Evolutionary conservation across 2,797 vertebrate genomes (phyloP).

Genomic region (Pelobates cultripes): DNA sequence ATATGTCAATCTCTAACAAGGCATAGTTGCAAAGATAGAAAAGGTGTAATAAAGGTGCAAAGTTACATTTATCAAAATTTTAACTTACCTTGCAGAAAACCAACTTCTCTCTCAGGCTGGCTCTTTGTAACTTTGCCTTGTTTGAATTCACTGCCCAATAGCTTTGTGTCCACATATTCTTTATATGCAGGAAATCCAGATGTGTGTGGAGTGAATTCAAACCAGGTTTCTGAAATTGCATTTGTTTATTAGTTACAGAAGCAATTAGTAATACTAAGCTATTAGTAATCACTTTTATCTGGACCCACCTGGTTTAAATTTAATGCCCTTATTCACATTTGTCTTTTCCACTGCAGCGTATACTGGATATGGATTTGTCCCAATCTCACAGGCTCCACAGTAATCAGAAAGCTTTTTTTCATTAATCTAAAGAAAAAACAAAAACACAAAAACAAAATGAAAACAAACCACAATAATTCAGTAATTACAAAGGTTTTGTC

Average conservation of each 20-base stretch:
- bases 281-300: too few species aligned
- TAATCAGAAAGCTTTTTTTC: slow-evolving; percentile 26
- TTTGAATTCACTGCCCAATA: slow-evolving; percentile 68
- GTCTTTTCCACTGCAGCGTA: slow-evolving; percentile 56
- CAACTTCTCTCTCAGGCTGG: slow-evolving; percentile 66
- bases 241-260: neutral
- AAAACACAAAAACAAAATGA: too few species aligned
- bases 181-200: slow-evolving; percentile 70
- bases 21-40: too few species aligned
- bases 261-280: too few species aligned
- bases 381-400: neutral
- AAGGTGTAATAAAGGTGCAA: too few species aligned
- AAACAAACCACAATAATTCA: too few species aligned
- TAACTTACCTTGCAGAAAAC: slow-evolving; percentile 68
- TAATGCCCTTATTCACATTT: neutral
- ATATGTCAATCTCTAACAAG: too few species aligned
- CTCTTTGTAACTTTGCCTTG: slow-evolving; percentile 58
- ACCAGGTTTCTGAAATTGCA: slow-evolving; percentile 64
- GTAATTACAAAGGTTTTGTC: too few species aligned
- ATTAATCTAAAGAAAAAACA: neutral
- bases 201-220: slow-evolving; percentile 73
- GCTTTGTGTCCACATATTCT: slow-evolving; percentile 63
- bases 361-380: slow-evolving; percentile 53
- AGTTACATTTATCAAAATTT: too few species aligned
- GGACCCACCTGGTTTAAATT: neutral